phyloP scores from a whole-genome alignment of 1,140 invertebrate genomes.

The Drepana arcuata region DNA sequence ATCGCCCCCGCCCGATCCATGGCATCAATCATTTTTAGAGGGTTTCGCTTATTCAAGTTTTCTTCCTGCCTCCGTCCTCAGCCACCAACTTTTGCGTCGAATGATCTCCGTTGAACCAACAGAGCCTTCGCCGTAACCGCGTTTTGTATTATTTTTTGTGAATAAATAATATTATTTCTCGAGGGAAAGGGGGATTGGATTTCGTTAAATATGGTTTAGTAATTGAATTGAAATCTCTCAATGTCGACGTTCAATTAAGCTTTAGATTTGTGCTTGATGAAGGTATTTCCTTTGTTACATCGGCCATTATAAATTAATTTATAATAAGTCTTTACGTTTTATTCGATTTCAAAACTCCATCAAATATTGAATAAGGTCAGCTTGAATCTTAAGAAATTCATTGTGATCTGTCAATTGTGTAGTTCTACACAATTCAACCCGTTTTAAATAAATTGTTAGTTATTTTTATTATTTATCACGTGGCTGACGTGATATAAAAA shows the following conservation, averaged over 20 bases:
- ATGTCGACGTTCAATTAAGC: conserved; percentile 70
- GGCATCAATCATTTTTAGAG: conserved; percentile 72
- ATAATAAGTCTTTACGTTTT: conserved; percentile 8
- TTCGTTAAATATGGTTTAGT: conserved; percentile 72
- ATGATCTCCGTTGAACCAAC: conserved; percentile 68
- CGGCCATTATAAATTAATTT: conserved; percentile 31
- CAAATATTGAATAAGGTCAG: no score
- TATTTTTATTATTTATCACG: no score
- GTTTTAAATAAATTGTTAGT: no score
- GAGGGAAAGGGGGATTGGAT: conserved; percentile 67
- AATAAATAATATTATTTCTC: conserved; percentile 71
- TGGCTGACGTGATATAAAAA: no score
- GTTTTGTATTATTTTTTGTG: conserved; percentile 70
- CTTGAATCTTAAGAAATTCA: no score
- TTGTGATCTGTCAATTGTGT: no score
- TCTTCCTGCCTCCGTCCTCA: conserved; percentile 55
- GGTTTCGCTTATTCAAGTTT: conserved; percentile 69
- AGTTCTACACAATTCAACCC: no score
- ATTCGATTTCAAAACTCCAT: conserved; percentile 4
- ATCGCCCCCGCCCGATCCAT: conserved; percentile 33
- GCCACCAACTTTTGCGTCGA: conserved; percentile 61
- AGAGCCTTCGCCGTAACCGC: conserved; percentile 53
- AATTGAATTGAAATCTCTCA: conserved; percentile 73
- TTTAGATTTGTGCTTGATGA: conserved; percentile 57
- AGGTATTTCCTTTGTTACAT: conserved; percentile 61